Evolutionary conservation across 2,797 vertebrate species (phyloP), one percentile per base, ranked within the genome.

Genomic region (Xiphorhynchus erythropygius): DNA sequence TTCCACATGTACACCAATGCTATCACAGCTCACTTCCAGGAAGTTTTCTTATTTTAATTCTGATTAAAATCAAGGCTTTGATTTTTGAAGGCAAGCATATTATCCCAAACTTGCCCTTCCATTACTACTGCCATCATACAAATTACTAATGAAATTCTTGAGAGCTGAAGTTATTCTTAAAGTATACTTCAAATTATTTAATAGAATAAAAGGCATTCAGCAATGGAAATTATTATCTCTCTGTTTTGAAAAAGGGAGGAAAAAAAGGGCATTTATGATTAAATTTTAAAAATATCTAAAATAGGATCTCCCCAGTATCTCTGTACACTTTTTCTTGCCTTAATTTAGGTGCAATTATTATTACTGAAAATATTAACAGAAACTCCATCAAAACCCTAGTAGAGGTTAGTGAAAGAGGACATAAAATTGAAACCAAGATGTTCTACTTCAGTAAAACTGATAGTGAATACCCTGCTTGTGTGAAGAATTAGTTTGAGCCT

Each of bases 331-430:
- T 75, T 91, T 57, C 32, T 71, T 57, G 21, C 15, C n/a, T 84
- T 59, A 35, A 75, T 25, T 78, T 84, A 55, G 7, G n/a, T 85
- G 18, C 42, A 88, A 68, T 64, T 67, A 78, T 50, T 49, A 63
- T 32, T 90, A 18, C 23, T 85, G 32, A n/a, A 22, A 74, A 37
- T 13, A 68, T 50, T 46, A 50, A 67, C 7, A 33, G 79, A 91
- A 28, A 46, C 3, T 4, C 1, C 4, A 41, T 5, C 4, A 6
- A 33, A 11, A 5, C 2, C 6, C 7, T 53, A 78, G 75, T 5
- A 53, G 10, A 56, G 5, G 10, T 37, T 68, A 73, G 22, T 27
- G n/a, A 76, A 78, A 78, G 18, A 57, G 11, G 14, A 62, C 8
- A 62, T 55, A 74, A 39, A 71, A 16, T 21, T 47, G 30, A 46